A percentile compares a stretch with the other conserved stretches of the same genome.
Conservation (phyloP, 2,113 vertebrate species). For the Heptranchias perlo region DNA sequence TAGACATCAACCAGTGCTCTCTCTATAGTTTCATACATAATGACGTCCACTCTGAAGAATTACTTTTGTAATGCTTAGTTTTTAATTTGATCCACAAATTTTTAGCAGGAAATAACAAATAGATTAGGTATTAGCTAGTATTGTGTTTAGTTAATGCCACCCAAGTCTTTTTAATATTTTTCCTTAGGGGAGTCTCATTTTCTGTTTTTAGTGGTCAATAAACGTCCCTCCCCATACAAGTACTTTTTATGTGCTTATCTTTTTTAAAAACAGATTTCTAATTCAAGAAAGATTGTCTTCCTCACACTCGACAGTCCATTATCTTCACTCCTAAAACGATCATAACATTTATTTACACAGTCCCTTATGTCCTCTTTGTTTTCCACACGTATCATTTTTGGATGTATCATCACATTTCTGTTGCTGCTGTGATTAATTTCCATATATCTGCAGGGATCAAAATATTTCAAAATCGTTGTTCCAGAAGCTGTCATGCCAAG, state of each 20-base stretch:
- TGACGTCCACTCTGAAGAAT: neutral
- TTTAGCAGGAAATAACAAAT: neutral
- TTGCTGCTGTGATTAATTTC: neutral
- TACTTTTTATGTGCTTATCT: neutral
- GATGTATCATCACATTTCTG: neutral
- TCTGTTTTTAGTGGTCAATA: neutral
- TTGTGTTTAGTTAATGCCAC: neutral
- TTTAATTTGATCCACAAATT: neutral
- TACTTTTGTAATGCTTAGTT: neutral
- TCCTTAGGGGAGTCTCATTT: neutral
- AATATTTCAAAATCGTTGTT: neutral
- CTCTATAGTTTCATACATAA: neutral
- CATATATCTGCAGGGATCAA: neutral
- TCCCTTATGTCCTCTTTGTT: neutral
- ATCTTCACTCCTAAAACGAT: neutral
- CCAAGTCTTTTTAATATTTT: neutral
- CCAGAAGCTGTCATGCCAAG: neutral
- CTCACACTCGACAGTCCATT: neutral
- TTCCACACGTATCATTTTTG: neutral
- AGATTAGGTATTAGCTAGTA: neutral
- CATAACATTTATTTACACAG: neutral
- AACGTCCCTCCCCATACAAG: neutral
- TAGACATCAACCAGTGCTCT: neutral
- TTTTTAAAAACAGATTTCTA: neutral
- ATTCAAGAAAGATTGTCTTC: neutral